Conservation (phyloP, 2,113 vertebrate genomes). For the Grantiella picta region DNA sequence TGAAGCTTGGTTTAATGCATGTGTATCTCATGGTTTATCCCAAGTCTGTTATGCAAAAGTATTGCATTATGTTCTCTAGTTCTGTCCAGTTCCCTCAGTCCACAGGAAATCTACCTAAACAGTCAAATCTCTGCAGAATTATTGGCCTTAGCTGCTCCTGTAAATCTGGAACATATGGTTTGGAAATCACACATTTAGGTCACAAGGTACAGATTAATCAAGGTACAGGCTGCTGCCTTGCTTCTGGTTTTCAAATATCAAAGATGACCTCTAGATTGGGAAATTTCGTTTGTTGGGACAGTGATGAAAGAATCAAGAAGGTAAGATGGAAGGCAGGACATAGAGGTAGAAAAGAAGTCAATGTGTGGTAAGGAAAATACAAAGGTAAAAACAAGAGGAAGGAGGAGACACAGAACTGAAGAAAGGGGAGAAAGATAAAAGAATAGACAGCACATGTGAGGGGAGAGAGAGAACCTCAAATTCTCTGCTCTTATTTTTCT, state of each 20-base stretch:
- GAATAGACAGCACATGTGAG: neutral
- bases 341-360: neutral
- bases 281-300: neutral
- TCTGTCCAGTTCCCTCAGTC: neutral
- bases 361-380: neutral
- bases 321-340: neutral
- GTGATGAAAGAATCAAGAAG: neutral
- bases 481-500: neutral
- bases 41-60: neutral
- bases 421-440: neutral
- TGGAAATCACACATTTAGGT: neutral
- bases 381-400: neutral
- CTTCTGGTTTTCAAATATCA: neutral
- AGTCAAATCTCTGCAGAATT: neutral
- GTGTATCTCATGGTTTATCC: neutral
- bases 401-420: neutral
- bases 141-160: neutral
- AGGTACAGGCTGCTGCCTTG: neutral
- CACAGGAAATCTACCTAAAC: neutral
- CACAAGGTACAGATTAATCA: constrained; percentile 18
- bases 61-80: neutral
- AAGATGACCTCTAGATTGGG: neutral
- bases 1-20: neutral
- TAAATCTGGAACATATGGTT: constrained; percentile 44
- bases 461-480: neutral